These are phyloP conservation scores for Lepidochitona cinerea DNA, from an alignment of 2,888 invertebrate genomes.

Conservation along the genomic window DNA sequence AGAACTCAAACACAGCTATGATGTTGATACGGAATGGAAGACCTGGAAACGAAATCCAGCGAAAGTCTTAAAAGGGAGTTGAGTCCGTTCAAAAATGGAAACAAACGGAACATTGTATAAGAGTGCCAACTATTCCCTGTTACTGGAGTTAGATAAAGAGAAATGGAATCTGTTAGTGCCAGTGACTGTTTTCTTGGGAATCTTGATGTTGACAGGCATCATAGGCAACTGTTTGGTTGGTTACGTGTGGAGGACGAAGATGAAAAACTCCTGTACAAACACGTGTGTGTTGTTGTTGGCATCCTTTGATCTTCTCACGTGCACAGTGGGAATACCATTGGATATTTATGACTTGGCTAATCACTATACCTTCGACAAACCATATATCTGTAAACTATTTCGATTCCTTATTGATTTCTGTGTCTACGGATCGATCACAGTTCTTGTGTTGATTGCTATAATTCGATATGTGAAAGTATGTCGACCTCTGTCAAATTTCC, in stretches of 20 bases:
- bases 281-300: neutral
- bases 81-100: no score
- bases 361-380: neutral
- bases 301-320: neutral
- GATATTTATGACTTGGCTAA: neutral
- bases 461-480: neutral
- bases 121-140: neutral
- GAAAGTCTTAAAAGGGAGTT: no score
- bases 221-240: neutral
- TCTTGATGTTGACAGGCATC: neutral
- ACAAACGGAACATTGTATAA: neutral
- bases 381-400: neutral
- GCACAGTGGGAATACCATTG: neutral
- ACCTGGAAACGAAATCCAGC: no score
- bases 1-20: no score
- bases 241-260: neutral
- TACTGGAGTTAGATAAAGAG: neutral
- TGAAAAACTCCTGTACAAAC: neutral
- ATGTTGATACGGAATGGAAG: no score
- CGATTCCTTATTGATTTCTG: neutral
- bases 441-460: neutral
- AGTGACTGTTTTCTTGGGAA: neutral
- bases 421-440: neutral
- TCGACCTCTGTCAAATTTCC: neutral
- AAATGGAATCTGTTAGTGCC: neutral